Base-by-base conservation (phyloP, 2,888 invertebrate genomes). In the Cantharis lateralis region DNA sequence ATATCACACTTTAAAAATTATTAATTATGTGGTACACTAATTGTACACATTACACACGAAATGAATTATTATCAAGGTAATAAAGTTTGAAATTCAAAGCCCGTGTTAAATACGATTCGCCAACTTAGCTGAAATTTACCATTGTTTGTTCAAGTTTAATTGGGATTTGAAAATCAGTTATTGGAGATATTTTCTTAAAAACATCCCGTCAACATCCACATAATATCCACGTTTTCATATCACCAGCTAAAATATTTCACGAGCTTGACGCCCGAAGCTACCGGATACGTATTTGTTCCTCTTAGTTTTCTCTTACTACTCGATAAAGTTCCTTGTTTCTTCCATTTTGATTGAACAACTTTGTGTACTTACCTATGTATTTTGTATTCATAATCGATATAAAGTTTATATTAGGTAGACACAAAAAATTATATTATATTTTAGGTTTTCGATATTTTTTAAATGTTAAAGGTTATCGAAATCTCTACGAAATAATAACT, bases 341-440 rank as follows among this genome's bases (percentile, higher is more conserved):
- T 76, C 73, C 73, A 76, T 78, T 78, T 78, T 78, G 76, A 76
- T 78, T 78, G 74, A 76, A 78, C 78, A 78, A 78, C 75, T 78
- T 78, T 78, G 78, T 73, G 73, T 78, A 76, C 74, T 48, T 9
- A 48, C 48, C 24, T 24, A 24, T 9, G 74, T 78, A 78, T 76
- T 78, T 78, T 78, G 74, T 78, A 76, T 78, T 78, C 76, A 73
- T 78, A 78, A 78, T 78, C 78, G 76, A 78, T 48, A 48, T 48
- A n/a, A 48, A 48, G n/a, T 48, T 48, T 48, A 48, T 48, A n/a
- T 48, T 48, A 48, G 7, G 9, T 7, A 48, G 2, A 32, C 48
- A 48, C 7, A 48, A 48, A 48, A 48, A n/a, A 48, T 48, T 5
- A 48, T 48, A n/a, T n/a, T 48, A 48, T n/a, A n/a, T 48, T 48